A percentile compares a stretch with the other conserved stretches of the same genome.
Conservation (phyloP, 2,113 vertebrate genomes). For the Passerina amoena region DNA sequence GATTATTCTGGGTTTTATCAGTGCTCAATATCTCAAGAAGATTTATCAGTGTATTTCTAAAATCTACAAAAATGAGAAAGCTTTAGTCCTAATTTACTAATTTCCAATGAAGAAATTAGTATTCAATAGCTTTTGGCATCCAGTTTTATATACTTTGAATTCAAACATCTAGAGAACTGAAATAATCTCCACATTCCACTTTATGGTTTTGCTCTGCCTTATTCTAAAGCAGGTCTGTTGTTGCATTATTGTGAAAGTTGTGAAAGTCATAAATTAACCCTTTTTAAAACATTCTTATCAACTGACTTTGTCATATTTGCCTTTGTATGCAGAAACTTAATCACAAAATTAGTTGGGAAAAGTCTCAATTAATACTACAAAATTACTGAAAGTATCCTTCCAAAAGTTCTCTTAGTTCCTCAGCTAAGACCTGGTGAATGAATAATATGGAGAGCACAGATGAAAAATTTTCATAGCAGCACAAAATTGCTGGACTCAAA, state of each 20-base stretch:
- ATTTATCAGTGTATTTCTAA: neutral
- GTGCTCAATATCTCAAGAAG: neutral
- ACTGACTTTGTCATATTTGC: neutral
- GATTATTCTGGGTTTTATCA: neutral
- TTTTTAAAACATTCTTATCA: neutral
- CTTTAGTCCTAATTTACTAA: neutral
- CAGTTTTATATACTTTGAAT: neutral
- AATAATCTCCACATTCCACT: neutral
- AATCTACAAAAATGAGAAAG: neutral
- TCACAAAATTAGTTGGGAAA: neutral
- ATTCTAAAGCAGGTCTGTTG: neutral
- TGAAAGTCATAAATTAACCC: neutral
- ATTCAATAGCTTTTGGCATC: neutral
- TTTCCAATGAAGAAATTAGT: neutral
- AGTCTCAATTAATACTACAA: neutral
- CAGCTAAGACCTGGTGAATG: neutral
- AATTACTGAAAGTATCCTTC: neutral
- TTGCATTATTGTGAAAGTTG: neutral
- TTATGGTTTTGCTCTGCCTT: neutral
- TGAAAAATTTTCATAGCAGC: neutral
- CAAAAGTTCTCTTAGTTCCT: neutral
- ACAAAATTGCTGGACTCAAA: neutral
- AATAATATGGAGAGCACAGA: neutral
- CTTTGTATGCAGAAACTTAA: neutral
- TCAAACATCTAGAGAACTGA: neutral